These are phyloP conservation scores for Diploscapter pachys DNA, from an alignment of 1,140 invertebrate genomes.

Conservation along the genomic window DNA sequence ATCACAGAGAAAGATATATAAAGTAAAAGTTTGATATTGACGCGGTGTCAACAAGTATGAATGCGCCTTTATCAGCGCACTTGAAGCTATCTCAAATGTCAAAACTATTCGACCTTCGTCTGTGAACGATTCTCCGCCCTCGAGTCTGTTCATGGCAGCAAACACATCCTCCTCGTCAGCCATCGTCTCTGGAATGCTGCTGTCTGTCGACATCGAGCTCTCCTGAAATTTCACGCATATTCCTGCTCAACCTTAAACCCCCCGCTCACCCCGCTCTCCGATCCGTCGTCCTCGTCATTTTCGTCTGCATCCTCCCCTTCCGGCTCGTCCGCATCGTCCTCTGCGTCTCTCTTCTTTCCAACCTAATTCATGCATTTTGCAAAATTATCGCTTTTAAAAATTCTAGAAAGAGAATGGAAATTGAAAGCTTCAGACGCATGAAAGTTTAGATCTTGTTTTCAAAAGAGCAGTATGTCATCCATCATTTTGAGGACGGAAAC, in stretches of 20 bases:
- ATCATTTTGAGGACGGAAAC: neutral
- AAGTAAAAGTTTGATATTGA: too few relatives aligned
- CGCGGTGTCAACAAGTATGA: too few relatives aligned
- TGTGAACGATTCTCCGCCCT: too few relatives aligned
- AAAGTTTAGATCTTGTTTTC: neutral
- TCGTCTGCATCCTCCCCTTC: constrained; percentile 13
- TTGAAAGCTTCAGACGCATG: neutral
- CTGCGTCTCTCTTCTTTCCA: constrained; percentile 9
- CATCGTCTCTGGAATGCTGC: too few relatives aligned
- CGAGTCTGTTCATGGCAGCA: too few relatives aligned
- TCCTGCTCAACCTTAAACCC: constrained; percentile 1
- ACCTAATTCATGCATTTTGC: neutral
- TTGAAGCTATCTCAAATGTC: too few relatives aligned
- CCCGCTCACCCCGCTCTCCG: constrained; percentile 6
- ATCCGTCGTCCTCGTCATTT: constrained; percentile 11
- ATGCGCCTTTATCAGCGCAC: too few relatives aligned
- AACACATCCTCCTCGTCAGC: too few relatives aligned
- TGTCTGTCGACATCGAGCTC: too few relatives aligned
- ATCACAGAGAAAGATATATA: too few relatives aligned
- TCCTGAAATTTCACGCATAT: too few relatives aligned
- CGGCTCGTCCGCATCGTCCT: constrained; percentile 20
- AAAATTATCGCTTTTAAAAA: neutral
- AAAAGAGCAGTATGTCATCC: constrained; percentile 7
- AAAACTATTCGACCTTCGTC: too few relatives aligned
- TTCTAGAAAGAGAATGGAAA: neutral